Percentiles rank a stretch among this genome's conserved stretches.
These are phyloP conservation scores for Tachina grossa DNA, from an alignment of 2,888 invertebrate genomes.

Conservation along the genomic window DNA sequence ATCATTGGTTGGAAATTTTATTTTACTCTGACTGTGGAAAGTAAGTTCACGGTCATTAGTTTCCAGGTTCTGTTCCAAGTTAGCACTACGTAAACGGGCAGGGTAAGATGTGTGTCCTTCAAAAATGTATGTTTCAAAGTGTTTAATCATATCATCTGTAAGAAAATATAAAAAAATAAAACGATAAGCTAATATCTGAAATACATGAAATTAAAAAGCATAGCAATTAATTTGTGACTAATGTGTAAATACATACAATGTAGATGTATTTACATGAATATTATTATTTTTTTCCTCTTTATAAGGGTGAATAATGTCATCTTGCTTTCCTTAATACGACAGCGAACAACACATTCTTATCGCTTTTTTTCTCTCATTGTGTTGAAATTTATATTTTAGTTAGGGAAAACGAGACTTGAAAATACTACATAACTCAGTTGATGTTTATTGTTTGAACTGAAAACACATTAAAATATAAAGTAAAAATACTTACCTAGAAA, in stretches of 20 bases:
- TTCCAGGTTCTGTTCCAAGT: constrained; percentile 58
- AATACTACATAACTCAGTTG: constrained; percentile 42
- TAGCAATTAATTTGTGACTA: background rate
- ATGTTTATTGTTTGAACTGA: constrained; percentile 18
- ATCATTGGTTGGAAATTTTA: constrained; percentile 76
- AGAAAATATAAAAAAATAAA: background rate
- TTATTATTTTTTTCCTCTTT: constrained; percentile 20
- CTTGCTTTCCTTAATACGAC: constrained; percentile 34
- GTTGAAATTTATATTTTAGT: background rate
- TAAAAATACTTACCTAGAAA: constrained; percentile 78
- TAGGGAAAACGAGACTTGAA: background rate
- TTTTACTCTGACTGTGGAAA: constrained; percentile 73
- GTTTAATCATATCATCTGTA: constrained; percentile 79
- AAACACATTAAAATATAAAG: constrained; percentile 29
- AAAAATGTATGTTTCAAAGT: constrained; percentile 78
- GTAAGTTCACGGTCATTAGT: constrained; percentile 45
- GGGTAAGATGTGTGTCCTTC: constrained; percentile 72
- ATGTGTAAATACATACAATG: background rate
- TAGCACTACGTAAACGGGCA: constrained; percentile 51
- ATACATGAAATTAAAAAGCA: background rate
- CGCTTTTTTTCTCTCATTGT: constrained; percentile 26
- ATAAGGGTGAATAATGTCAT: constrained; percentile 76
- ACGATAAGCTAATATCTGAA: background rate
- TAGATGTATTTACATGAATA: constrained; percentile 27
- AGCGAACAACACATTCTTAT: constrained; percentile 45